These are phyloP conservation scores for Norana najaformis DNA, from an alignment of 2,888 invertebrate species.

Conservation along the genomic window DNA sequence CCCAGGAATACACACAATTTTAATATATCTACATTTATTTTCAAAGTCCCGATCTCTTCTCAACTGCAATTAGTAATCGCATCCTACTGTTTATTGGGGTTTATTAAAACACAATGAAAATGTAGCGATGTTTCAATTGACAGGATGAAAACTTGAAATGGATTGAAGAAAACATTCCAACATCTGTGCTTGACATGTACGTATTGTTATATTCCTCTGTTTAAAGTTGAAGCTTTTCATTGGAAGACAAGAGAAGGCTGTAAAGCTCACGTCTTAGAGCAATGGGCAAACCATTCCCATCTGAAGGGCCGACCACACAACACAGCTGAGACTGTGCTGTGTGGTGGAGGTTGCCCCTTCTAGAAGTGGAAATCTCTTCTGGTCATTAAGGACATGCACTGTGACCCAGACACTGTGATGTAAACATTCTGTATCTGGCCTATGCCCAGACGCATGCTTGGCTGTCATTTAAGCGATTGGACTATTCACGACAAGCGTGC, in stretches of 20 bases:
- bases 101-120: not conserved
- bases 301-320: not conserved
- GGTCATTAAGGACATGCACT: not conserved
- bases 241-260: not conserved
- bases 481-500: not conserved
- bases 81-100: not conserved
- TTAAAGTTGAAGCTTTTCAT: not conserved
- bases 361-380: not conserved
- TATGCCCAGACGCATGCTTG: not conserved
- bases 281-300: not conserved
- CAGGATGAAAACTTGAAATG: slow-evolving; percentile 80
- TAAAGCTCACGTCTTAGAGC: not conserved
- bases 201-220: slow-evolving; percentile 45
- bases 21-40: not conserved
- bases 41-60: not conserved
- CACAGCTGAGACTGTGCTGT: not conserved
- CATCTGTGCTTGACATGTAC: slow-evolving; percentile 73
- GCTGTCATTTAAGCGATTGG: not conserved
- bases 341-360: too few species aligned
- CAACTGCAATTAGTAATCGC: not conserved
- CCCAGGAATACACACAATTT: not conserved
- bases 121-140: slow-evolving; percentile 25
- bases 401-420: not conserved
- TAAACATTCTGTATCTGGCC: not conserved
- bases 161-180: slow-evolving; percentile 92